Percentiles rank a stretch among this genome's conserved stretches.
phyloP scores from a whole-genome alignment of 2,797 vertebrate genomes.

The Remorina albescens region DNA sequence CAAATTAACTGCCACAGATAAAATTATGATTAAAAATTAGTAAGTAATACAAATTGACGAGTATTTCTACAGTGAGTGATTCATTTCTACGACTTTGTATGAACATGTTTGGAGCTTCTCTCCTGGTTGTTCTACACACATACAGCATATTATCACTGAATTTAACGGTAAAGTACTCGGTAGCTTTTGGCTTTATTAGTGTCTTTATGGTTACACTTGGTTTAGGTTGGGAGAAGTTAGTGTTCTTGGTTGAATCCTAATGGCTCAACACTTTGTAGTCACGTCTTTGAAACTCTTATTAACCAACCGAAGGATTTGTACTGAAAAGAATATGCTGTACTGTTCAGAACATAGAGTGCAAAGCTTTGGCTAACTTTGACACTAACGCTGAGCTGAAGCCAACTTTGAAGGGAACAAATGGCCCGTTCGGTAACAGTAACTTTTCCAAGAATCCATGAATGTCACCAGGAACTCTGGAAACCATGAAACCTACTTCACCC shows the following conservation, averaged over 20 bases:
- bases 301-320: background rate
- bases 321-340: background rate
- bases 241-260: background rate
- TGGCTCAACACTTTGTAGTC: background rate
- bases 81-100: no score
- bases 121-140: background rate
- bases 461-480: background rate
- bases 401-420: conserved; percentile 12
- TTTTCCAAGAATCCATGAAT: background rate
- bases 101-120: no score
- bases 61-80: no score
- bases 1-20: no score
- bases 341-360: background rate
- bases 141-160: background rate
- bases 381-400: background rate
- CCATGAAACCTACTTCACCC: background rate
- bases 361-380: conserved; percentile 5
- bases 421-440: background rate
- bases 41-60: no score
- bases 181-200: background rate
- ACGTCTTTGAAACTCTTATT: background rate
- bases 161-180: background rate
- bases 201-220: background rate
- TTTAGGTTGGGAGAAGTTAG: background rate
- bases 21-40: no score